These are phyloP conservation scores for Drosophila histrio DNA, from an alignment of 2,888 invertebrate species.

Conservation along the genomic window DNA sequence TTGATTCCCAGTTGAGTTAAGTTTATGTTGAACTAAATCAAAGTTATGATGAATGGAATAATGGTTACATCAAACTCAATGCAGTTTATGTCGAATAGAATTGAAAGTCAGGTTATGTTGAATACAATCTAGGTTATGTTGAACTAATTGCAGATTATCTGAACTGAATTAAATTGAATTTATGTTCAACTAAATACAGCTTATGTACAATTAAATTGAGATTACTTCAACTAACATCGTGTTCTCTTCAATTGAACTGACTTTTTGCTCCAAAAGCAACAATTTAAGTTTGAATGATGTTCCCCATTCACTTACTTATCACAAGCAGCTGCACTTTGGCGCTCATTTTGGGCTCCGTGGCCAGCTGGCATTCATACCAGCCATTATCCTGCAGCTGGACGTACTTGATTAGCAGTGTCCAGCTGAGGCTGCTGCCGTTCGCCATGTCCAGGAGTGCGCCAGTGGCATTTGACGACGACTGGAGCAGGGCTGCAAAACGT, in stretches of 20 bases:
- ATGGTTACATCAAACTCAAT: too few species aligned
- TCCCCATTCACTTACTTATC: conserved; percentile 60
- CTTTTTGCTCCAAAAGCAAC: too few species aligned
- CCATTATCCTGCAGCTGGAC: conserved; percentile 94
- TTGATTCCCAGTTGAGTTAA: too few species aligned
- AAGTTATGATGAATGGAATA: background rate
- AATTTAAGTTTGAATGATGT: background rate
- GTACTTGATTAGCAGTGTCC: conserved; percentile 96
- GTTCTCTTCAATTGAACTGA: too few species aligned
- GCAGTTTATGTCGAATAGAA: background rate
- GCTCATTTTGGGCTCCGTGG: conserved; percentile 97
- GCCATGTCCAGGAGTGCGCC: conserved; percentile 86
- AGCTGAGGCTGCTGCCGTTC: conserved; percentile 88
- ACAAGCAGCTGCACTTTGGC: conserved; percentile 88
- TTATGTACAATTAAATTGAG: too few species aligned
- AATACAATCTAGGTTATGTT: background rate
- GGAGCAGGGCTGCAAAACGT: conserved; percentile 90
- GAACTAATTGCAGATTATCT: background rate
- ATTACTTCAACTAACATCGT: too few species aligned
- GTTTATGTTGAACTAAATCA: too few species aligned
- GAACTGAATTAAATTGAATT: background rate
- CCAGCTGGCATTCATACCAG: conserved; percentile 96
- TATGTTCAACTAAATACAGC: background rate
- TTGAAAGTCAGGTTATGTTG: background rate
- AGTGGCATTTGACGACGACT: conserved; percentile 51